phyloP scores from a whole-genome alignment of 2,888 invertebrate genomes.

The Syritta pipiens region DNA sequence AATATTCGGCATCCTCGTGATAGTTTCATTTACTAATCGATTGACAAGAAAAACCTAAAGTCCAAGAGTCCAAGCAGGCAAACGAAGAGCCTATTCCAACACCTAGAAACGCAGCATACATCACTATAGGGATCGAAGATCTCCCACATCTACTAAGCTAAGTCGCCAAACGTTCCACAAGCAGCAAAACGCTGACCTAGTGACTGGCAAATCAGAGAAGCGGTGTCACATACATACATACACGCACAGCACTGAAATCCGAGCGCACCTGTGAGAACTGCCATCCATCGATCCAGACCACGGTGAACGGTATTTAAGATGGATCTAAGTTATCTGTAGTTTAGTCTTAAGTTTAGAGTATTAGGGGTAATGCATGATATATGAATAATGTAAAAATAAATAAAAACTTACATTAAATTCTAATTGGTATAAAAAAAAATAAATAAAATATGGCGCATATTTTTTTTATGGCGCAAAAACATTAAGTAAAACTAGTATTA shows the following conservation, averaged over 20 bases:
- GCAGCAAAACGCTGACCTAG: not conserved
- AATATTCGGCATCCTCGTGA: not conserved
- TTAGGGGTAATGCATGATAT: not conserved
- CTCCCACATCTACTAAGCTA: not conserved
- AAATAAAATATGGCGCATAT: no score
- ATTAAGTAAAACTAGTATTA: no score
- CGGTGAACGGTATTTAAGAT: conserved; percentile 1
- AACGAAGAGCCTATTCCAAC: conserved; percentile 2
- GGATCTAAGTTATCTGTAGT: not conserved
- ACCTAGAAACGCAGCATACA: not conserved
- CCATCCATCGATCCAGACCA: not conserved
- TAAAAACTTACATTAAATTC: no score
- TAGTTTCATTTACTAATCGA: conserved; percentile 2
- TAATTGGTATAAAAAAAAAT: no score
- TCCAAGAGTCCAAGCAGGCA: not conserved
- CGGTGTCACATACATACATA: not conserved
- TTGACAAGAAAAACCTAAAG: not conserved
- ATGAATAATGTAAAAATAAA: no score
- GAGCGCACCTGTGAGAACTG: conserved; percentile 1
- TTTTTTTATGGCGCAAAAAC: no score
- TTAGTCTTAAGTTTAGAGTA: not conserved
- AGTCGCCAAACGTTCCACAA: not conserved
- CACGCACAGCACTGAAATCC: not conserved
- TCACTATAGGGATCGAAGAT: not conserved
- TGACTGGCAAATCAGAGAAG: not conserved